Evolutionary conservation across 2,113 vertebrate genomes (phyloP).

Genomic region (Oncorhynchus gorbuscha): DNA sequence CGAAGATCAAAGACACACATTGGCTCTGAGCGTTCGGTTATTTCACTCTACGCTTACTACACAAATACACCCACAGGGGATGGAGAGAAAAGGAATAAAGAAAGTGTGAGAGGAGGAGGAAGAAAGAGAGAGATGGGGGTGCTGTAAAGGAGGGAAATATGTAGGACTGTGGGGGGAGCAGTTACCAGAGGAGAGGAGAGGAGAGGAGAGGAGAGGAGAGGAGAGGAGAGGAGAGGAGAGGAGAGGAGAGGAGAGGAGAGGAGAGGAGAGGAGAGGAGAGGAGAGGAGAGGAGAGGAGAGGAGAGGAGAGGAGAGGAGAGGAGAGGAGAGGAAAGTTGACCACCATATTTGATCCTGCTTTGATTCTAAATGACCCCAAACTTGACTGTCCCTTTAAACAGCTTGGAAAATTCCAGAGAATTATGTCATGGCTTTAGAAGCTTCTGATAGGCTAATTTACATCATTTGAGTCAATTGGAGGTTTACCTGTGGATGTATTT

Average conservation of each 20-base stretch:
- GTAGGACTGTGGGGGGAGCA: not conserved
- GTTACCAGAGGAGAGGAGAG: not conserved
- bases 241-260: no score
- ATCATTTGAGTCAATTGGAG: no score
- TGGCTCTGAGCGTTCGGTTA: constrained; percentile 55
- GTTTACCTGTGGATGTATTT: no score
- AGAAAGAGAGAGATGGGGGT: not conserved
- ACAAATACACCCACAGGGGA: constrained; percentile 38
- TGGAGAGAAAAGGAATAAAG: not conserved
- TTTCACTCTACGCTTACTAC: constrained; percentile 58
- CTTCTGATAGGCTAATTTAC: no score
- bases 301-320: not conserved
- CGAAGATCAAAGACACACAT: constrained; percentile 61
- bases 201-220: not conserved
- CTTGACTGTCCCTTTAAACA: no score
- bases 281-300: no score
- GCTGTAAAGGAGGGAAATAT: not conserved
- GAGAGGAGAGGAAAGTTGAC: not conserved
- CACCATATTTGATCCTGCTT: not conserved
- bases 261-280: not conserved
- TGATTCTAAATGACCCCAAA: not conserved
- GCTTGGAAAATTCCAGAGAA: no score
- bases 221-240: not conserved
- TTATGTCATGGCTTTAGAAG: no score
- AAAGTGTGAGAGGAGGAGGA: not conserved